phyloP scores from a whole-genome alignment of 2,113 vertebrate species.

The Rousettus leschenaultii region DNA sequence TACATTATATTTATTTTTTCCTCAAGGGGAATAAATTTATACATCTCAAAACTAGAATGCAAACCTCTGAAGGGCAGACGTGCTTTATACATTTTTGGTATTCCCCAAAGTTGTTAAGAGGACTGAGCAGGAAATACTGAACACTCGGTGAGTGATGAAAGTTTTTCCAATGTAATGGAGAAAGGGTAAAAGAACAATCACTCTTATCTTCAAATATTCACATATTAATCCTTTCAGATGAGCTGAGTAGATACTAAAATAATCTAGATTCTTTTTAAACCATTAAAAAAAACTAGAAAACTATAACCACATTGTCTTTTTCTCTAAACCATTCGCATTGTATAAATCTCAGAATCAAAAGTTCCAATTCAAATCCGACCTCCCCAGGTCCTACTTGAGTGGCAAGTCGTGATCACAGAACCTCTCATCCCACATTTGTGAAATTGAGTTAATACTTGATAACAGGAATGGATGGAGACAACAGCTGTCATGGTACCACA shows the following conservation, averaged over 20 bases:
- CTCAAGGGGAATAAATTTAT: slow-evolving; percentile 16
- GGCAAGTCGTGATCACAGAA: slow-evolving; percentile 18
- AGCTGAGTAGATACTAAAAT: neutral
- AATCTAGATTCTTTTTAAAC: slow-evolving; percentile 25
- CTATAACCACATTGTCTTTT: neutral
- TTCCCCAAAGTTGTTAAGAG: slow-evolving; percentile 23
- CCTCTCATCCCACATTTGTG: neutral
- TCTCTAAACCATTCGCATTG: neutral
- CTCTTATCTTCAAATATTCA: slow-evolving; percentile 9
- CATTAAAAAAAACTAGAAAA: neutral
- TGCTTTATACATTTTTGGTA: neutral
- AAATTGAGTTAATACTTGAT: neutral
- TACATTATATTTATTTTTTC: neutral
- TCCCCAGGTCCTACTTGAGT: neutral
- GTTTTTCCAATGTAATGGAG: neutral
- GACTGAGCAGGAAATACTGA: slow-evolving; percentile 18
- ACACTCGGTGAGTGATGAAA: neutral
- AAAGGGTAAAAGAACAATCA: neutral
- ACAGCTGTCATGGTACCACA: neutral
- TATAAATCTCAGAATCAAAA: slow-evolving; percentile 22
- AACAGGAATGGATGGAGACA: neutral
- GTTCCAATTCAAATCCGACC: neutral
- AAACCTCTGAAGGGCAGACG: slow-evolving; percentile 4
- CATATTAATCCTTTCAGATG: slow-evolving; percentile 25
- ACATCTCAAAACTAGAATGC: neutral